Evolutionary conservation across 1,140 invertebrate species (phyloP), one percentile per base, ranked within the genome.

Genomic region (Halesus radiatus): DNA sequence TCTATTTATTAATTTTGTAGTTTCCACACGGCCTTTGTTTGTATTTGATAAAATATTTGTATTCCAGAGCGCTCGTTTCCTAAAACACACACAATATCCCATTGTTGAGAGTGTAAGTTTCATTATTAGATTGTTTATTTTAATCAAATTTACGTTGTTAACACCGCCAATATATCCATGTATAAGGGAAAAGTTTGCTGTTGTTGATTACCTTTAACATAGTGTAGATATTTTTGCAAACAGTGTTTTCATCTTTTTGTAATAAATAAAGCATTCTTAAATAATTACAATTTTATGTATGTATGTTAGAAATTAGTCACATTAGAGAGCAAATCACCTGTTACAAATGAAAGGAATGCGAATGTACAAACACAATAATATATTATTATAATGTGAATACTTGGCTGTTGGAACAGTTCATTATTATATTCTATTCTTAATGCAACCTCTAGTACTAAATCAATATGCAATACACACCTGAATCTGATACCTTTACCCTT

Each of bases 301-400:
- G 52, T 74, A 26, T 74, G 52, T 74, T 72, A 72, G 45, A 45
- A 5, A 22, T 60, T 72, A 72, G 68, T 72, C n/a, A 74, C 54
- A 22, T 26, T 78, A 79, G 68, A 79, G 66, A 79, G 77, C 53
- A 58, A 78, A 79, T 79, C 66, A 79, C 77, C 53, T 72, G 15
- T 73, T 66, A 79, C 68, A 72, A 73, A 72, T 50, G 20, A 72
- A 79, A 60, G n/a, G 32, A 73, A 79, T 70, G 66, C 60, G n/a
- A 64, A 78, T 72, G 72, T 22, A 37, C 32, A 53, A 53, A 23
- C 16, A 52, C 52, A 64, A 68, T 66, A 66, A 15, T 64, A 64
- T 29, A 64, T 56, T 54, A 64, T 66, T 29, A 56, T 20, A 56
- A 7, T 60, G 58, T 60, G 26, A 22, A 23, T 53, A 16, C 15